phyloP scores from a whole-genome alignment of 2,888 invertebrate species.

The Cryptosula pallasiana region DNA sequence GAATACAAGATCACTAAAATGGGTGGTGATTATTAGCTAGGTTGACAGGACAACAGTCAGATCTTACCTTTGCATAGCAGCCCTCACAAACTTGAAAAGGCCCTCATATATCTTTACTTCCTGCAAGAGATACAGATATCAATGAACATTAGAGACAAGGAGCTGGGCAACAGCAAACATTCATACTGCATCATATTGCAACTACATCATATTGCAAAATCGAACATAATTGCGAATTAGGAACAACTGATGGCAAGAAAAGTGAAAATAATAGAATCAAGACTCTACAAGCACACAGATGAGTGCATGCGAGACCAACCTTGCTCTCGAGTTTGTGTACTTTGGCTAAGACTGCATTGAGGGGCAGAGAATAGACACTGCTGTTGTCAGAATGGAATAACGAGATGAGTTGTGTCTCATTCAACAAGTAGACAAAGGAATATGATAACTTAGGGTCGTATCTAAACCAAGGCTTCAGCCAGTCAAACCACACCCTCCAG shows the following conservation, averaged over 20 bases:
- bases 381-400: background rate
- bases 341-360: background rate
- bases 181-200: no score
- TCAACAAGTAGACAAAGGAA: background rate
- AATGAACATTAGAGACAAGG: no score
- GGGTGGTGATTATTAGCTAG: no score
- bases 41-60: background rate
- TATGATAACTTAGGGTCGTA: background rate
- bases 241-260: no score
- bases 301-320: no score
- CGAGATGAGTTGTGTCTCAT: background rate
- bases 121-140: no score
- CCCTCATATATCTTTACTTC: background rate
- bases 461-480: constrained; percentile 13
- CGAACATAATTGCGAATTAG: no score
- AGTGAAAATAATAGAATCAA: no score
- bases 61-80: background rate
- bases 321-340: background rate
- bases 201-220: no score
- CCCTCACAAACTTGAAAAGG: background rate
- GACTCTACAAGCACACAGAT: no score
- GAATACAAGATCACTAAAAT: no score
- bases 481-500: background rate
- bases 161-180: no score
- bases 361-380: background rate